These are phyloP conservation scores for Micropoecilia bifurca DNA, from an alignment of 2,797 vertebrate species.

Conservation along the genomic window DNA sequence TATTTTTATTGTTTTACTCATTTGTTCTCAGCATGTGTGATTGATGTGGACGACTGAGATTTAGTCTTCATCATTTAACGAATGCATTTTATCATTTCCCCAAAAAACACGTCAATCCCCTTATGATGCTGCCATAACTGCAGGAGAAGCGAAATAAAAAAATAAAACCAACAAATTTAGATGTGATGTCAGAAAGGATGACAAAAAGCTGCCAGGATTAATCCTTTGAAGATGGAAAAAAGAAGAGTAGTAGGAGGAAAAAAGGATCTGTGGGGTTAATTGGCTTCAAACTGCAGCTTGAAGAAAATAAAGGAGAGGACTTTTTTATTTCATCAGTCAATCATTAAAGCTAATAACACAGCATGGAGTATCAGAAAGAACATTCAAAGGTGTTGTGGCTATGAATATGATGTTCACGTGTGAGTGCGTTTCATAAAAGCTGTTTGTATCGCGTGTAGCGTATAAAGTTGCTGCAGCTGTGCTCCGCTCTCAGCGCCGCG, in stretches of 20 bases:
- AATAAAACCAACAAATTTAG: constrained; percentile 33
- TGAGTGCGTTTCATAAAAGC: constrained; percentile 29
- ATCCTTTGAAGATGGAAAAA: constrained; percentile 35
- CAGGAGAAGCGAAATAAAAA: constrained; percentile 31
- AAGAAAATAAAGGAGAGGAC: constrained; percentile 43
- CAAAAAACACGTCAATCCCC: constrained; percentile 59
- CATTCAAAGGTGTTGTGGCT: constrained; percentile 26
- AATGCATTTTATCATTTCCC: constrained; percentile 67
- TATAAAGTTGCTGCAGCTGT: constrained; percentile 58
- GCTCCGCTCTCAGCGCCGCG: constrained; percentile 20
- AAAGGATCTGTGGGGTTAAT: constrained; percentile 57
- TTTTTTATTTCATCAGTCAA: constrained; percentile 44
- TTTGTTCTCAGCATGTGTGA: constrained; percentile 19
- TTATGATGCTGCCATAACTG: constrained; percentile 63
- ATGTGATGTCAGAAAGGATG: constrained; percentile 33
- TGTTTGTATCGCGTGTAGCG: constrained; percentile 31
- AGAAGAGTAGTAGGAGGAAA: constrained; percentile 22
- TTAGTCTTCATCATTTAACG: constrained; percentile 53
- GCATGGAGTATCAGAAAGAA: constrained; percentile 27
- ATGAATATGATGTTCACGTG: constrained; percentile 20
- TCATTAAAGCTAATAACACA: constrained; percentile 53
- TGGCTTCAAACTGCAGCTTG: constrained; percentile 61
- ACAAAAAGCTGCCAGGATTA: constrained; percentile 39
- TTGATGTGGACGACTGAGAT: constrained; percentile 18
- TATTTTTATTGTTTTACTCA: constrained; percentile 7